Conservation (phyloP, 2,888 invertebrate species). For the Ypsolopha scabrella region DNA sequence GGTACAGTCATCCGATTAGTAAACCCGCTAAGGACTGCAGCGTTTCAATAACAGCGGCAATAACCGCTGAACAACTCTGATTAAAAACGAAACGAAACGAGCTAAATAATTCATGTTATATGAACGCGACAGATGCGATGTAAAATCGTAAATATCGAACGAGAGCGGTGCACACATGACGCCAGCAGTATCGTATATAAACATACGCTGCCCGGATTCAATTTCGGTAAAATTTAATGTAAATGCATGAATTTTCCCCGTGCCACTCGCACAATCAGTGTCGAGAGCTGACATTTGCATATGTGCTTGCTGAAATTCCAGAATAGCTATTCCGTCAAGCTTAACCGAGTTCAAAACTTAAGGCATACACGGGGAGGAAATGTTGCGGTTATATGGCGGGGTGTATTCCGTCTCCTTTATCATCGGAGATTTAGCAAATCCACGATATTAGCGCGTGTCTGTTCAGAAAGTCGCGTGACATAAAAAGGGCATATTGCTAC, state of each 20-base stretch:
- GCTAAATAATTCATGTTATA: slow-evolving; percentile 15
- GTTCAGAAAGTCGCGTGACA: background rate
- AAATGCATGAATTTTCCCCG: slow-evolving; percentile 66
- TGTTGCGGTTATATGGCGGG: slow-evolving; percentile 37
- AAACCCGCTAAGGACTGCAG: slow-evolving; percentile 37
- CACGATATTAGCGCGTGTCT: slow-evolving; percentile 31
- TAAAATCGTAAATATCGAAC: slow-evolving; percentile 57
- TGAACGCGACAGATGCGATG: slow-evolving; percentile 43
- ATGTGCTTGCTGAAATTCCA: slow-evolving; percentile 63
- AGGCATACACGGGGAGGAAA: slow-evolving; percentile 40
- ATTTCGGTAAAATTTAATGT: slow-evolving; percentile 66
- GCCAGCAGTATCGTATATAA: slow-evolving; percentile 38
- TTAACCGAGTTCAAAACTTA: slow-evolving; percentile 63
- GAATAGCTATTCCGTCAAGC: slow-evolving; percentile 58
- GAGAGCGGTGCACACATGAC: slow-evolving; percentile 36
- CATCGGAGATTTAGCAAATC: slow-evolving; percentile 25
- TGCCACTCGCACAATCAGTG: slow-evolving; percentile 68
- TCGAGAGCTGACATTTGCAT: slow-evolving; percentile 68
- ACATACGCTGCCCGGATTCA: slow-evolving; percentile 50
- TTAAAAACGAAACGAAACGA: slow-evolving; percentile 35
- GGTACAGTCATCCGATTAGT: slow-evolving; percentile 58
- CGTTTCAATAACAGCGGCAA: slow-evolving; percentile 28
- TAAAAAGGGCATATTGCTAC: slow-evolving; percentile 24
- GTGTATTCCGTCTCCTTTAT: slow-evolving; percentile 29
- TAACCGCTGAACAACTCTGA: slow-evolving; percentile 28